Evolutionary conservation across 2,113 vertebrate species (phyloP), one percentile per base, ranked within the genome.

Genomic region (Gadus chalcogrammus): DNA sequence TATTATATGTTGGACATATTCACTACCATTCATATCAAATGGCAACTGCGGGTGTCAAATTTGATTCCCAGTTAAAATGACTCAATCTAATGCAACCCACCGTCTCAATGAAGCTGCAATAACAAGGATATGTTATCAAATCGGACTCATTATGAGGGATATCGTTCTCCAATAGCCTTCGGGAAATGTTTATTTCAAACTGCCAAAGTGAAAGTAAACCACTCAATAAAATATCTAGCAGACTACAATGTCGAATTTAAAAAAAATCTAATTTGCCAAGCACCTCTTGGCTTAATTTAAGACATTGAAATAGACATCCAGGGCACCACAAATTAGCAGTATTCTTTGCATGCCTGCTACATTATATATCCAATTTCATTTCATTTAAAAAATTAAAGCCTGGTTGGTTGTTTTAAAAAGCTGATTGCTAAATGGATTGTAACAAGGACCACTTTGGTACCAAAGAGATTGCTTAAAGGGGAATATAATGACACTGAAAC

Each of bases 331-430:
- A 68, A 84, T 65, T 65, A 70, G 48, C 70, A 58, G 72, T 71
- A 73, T 65, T 77, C 78, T 77, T 73, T 77, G 80, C 75, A 85
- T 79, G 77, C 69, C 63, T 31, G 70, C 76, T 82, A 84, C 76
- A 84, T 88, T 82, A 84, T 84, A 66, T 67, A 80, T 82, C 72
- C 85, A 22, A 84, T 86, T 85, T n/a, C n/a, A n/a, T n/a, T n/a
- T n/a, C n/a, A n/a, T n/a, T n/a, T n/a, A n/a, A 48, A 48, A 48
- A 48, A 48, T 76, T 60, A 22, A 63, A 7, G 20, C 27, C 16
- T 3, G 3, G 31, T 5, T 35, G 16, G 52, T 79, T 83, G 69
- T 74, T 84, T 81, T 78, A 75, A 58, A 81, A 79, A 82, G 76
- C 76, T 81, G 68, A 79, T 76, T 52, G 64, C 72, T 82, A 84